Percentiles rank a stretch among this genome's conserved stretches.
These are phyloP conservation scores for Bombus haemorrhoidalis DNA, from an alignment of 1,140 invertebrate genomes.

Conservation along the genomic window DNA sequence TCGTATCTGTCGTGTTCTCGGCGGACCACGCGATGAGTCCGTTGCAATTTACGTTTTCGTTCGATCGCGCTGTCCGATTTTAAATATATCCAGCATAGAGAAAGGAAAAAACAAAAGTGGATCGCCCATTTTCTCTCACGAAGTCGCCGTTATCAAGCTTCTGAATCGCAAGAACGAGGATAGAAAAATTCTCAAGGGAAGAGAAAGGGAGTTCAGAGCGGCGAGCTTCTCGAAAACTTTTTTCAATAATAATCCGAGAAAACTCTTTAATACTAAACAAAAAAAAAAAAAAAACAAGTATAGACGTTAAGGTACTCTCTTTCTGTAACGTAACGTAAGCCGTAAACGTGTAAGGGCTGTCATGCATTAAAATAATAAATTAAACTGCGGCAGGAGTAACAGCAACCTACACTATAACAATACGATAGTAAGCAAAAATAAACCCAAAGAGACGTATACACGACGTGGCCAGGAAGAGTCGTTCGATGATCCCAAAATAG, in stretches of 20 bases:
- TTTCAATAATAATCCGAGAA: constrained; percentile 28
- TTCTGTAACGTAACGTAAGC: constrained; percentile 35
- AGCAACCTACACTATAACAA: constrained; percentile 44
- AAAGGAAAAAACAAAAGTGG: neutral
- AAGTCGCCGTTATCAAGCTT: constrained; percentile 30
- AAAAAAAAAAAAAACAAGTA: neutral
- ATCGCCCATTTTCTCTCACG: constrained; percentile 11
- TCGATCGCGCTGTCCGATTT: constrained; percentile 6
- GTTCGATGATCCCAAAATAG: neutral
- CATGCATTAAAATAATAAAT: constrained; percentile 54
- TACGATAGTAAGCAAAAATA: constrained; percentile 46
- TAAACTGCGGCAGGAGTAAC: constrained; percentile 37
- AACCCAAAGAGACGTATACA: constrained; percentile 40
- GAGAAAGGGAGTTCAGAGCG: constrained; percentile 14
- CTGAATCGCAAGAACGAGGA: neutral
- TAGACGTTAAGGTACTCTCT: constrained; percentile 58
- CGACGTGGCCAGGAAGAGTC: constrained; percentile 14
- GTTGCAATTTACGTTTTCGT: neutral
- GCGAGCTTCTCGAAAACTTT: constrained; percentile 36
- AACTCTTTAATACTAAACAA: constrained; percentile 41
- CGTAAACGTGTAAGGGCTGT: constrained; percentile 58
- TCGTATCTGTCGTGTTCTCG: neutral
- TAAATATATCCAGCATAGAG: neutral
- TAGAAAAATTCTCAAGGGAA: neutral
- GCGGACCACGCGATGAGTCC: neutral